Conservation (phyloP, 35 echinoderm and acorn worm species). For the Acanthaster planci region DNA sequence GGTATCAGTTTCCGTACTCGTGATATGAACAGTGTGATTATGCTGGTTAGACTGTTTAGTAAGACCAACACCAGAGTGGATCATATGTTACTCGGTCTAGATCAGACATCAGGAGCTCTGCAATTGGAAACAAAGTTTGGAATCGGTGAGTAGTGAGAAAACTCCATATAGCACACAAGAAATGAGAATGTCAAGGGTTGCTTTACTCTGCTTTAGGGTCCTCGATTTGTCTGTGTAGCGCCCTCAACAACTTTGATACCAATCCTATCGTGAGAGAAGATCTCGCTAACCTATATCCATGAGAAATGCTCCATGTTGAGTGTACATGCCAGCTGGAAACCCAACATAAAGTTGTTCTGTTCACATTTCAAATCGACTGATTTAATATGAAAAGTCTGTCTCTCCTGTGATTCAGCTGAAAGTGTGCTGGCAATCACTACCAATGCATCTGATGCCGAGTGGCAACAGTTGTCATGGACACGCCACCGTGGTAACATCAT, state of each 20-base stretch:
- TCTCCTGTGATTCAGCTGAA: not conserved
- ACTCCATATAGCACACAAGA: no score
- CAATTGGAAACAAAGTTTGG: constrained; percentile 76
- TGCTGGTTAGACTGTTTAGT: constrained; percentile 72
- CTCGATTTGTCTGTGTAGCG: no score
- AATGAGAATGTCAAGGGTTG: no score
- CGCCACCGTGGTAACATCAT: constrained; percentile 69
- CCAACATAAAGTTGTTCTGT: no score
- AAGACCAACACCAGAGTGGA: constrained; percentile 39
- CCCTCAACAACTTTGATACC: no score
- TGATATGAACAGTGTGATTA: constrained; percentile 67
- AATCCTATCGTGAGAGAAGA: no score
- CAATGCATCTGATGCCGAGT: constrained; percentile 51
- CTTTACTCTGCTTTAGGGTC: no score
- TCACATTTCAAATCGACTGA: no score
- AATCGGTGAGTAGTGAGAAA: constrained; percentile 42
- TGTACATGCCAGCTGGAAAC: no score
- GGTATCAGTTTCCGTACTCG: constrained; percentile 80
- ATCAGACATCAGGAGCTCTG: constrained; percentile 18
- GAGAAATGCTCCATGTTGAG: no score
- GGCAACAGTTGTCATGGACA: constrained; percentile 66
- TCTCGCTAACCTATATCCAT: no score
- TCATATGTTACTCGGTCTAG: constrained; percentile 53
- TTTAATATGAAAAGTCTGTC: not conserved
- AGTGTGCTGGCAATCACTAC: constrained; percentile 19